phyloP scores from a whole-genome alignment of 2,113 vertebrate genomes.

The Albula glossodonta region DNA sequence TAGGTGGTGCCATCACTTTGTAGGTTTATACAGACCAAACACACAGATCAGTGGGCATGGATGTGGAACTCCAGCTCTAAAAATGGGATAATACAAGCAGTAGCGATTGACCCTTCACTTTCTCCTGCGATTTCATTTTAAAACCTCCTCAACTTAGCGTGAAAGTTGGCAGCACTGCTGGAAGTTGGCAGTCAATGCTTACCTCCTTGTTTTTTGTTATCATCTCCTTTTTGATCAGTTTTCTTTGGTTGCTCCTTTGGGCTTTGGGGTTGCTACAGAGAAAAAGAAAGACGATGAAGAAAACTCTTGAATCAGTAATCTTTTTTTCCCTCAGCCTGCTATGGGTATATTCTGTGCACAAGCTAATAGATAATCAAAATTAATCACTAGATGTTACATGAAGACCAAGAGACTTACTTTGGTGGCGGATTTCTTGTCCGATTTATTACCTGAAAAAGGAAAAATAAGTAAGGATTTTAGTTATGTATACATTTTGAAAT shows the following conservation, averaged over 20 bases:
- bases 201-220: slow-evolving; percentile 81
- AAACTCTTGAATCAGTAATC: not conserved
- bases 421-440: slow-evolving; percentile 76
- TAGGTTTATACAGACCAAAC: too few species aligned
- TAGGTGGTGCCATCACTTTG: too few species aligned
- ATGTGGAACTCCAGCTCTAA: too few species aligned
- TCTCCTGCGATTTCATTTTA: slow-evolving; percentile 19
- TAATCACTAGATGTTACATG: not conserved
- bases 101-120: not conserved
- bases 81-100: too few species aligned
- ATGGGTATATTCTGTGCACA: not conserved
- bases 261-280: slow-evolving; percentile 71
- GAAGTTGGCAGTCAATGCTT: slow-evolving; percentile 40
- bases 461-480: not conserved
- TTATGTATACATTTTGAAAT: too few species aligned
- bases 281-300: not conserved
- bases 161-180: not conserved
- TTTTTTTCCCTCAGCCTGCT: not conserved
- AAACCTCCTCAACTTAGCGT: not conserved
- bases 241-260: slow-evolving; percentile 78
- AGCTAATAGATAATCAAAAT: not conserved
- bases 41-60: too few species aligned
- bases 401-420: slow-evolving; percentile 59
- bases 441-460: slow-evolving; percentile 71
- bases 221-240: slow-evolving; percentile 79